Base-by-base conservation (phyloP, 2,113 vertebrate genomes). In the Prionailurus bengalensis region DNA sequence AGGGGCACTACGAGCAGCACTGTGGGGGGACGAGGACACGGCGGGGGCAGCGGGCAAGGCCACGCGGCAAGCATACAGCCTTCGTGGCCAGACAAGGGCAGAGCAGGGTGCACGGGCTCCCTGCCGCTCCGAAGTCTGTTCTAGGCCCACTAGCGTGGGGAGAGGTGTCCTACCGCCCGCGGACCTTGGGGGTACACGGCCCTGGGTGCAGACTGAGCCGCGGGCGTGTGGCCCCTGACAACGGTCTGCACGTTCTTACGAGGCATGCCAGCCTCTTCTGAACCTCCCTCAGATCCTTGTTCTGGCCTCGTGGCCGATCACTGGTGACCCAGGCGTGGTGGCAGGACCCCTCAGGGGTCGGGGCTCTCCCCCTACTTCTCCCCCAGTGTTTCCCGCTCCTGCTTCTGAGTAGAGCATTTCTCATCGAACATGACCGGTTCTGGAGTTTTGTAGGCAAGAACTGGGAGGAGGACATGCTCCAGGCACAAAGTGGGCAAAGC, bases 1-100 rank as follows among this genome's bases (percentile, higher is more conserved):
- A 51, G 70, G 7, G 27, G 53, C 3, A 9, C 78, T 16, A 33
- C 4, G 27, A 27, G 71, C 63, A 29, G 55, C 4, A 58, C 31
- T 0, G 4, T 14, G 11, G 19, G 45, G 65, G 73, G 58, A 33
- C 8, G 4, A 25, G 9, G 12, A 74, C 39, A 29, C 23, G 3
- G 16, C 3, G 9, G 61, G 13, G 51, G 63, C 33, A 1, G 27
- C 1, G 21, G 58, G 12, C 16, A 3, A n/a, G 5, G 27, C 74
- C 33, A 6, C 25, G 1, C 1, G 1, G 42, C 23, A 15, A 23
- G 58, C 2, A 2, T 13, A 17, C 51, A n/a, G 45, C 33, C 25
- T 19, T 2, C 5, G 25, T 53, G 61, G 45, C 33, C 33, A 15
- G 25, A 80, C 42, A 9, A 3, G 27, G 33, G 42, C 55, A 31